A percentile compares a stretch with the other conserved stretches of the same genome.
Conservation (phyloP, 1,140 invertebrate species). For the Heliconius himera region DNA sequence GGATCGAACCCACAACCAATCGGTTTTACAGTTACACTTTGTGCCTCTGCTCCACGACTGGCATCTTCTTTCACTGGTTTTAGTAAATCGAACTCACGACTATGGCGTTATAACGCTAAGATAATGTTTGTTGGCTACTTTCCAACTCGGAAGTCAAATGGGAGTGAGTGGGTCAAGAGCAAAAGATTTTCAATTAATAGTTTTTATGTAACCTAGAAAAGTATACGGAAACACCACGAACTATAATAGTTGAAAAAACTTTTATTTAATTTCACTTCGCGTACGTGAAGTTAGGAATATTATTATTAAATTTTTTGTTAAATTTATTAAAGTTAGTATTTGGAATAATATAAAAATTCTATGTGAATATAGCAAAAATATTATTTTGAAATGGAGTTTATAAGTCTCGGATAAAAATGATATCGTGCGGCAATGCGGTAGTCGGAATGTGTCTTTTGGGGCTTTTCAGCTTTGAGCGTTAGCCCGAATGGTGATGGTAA, state of each 20-base stretch:
- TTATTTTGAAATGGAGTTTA: neutral
- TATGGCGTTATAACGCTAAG: neutral
- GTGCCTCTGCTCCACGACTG: too few species aligned
- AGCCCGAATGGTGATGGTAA: too few species aligned
- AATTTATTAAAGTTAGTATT: neutral
- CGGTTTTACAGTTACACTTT: too few species aligned
- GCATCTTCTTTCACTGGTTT: too few species aligned
- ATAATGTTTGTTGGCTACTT: neutral
- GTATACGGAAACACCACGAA: neutral
- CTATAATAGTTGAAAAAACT: constrained; percentile 1
- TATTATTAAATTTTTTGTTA: neutral
- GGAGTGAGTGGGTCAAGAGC: neutral
- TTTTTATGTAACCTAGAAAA: constrained; percentile 8
- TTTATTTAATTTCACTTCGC: neutral
- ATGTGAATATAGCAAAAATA: neutral
- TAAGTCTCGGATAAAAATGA: neutral
- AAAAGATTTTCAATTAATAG: constrained; percentile 12
- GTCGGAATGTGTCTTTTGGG: neutral
- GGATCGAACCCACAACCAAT: too few species aligned
- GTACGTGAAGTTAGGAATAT: neutral
- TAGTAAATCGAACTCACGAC: neutral
- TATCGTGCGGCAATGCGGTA: neutral
- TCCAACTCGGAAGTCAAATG: neutral
- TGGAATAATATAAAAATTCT: neutral
- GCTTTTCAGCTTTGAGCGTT: too few species aligned